Conservation (phyloP, 2,888 invertebrate genomes). For the Helobdella robusta region DNA sequence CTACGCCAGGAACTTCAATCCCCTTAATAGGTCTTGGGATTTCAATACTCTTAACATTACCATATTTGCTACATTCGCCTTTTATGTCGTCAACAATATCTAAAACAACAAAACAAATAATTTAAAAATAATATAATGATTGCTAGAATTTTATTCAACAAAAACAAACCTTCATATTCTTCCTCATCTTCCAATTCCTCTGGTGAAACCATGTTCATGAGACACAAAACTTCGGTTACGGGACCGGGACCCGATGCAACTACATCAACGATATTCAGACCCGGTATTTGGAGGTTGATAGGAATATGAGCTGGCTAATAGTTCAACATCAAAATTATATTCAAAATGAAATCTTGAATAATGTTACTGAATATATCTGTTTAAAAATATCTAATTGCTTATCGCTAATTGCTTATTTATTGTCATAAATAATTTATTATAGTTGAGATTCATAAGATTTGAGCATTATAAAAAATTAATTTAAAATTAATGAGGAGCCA, state of each 20-base stretch:
- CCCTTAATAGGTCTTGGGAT: conserved; percentile 93
- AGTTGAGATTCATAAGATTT: too few relatives aligned
- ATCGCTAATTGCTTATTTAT: too few relatives aligned
- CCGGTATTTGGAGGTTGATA: conserved; percentile 90
- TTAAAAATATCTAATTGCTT: too few relatives aligned
- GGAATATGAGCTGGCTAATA: conserved; percentile 55
- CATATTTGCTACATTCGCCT: conserved; percentile 95
- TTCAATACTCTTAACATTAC: conserved; percentile 81
- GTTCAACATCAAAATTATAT: not conserved
- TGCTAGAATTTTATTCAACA: not conserved
- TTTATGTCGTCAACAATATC: conserved; percentile 96
- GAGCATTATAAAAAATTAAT: too few relatives aligned
- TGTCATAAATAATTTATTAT: too few relatives aligned
- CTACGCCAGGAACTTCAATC: conserved; percentile 91
- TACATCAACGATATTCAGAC: conserved; percentile 66
- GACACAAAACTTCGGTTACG: conserved; percentile 72
- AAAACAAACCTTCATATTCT: conserved; percentile 70
- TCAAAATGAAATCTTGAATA: too few relatives aligned
- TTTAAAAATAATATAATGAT: not conserved
- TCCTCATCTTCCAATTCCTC: conserved; percentile 93
- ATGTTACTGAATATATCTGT: too few relatives aligned
- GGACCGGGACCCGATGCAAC: conserved; percentile 87
- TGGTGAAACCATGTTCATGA: conserved; percentile 92
- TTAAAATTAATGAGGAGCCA: too few relatives aligned
- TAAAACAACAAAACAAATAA: conserved; percentile 35